These are phyloP conservation scores for Ephialtes manifestator DNA, from an alignment of 2,888 invertebrate genomes.

Conservation along the genomic window DNA sequence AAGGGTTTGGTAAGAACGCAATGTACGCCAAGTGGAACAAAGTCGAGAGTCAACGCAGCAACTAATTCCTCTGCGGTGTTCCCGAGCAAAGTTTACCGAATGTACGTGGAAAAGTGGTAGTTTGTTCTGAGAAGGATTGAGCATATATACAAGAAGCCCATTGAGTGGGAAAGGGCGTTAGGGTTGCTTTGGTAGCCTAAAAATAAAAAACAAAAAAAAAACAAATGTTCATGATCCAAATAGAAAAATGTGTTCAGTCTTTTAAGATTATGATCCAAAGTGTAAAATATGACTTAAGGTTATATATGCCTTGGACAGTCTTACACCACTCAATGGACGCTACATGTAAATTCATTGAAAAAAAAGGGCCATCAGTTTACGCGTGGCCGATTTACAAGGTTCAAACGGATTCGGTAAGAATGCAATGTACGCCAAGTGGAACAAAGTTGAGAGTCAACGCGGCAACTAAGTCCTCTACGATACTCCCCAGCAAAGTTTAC, in stretches of 20 bases:
- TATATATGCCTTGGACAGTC: no score
- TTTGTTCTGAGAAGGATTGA: conserved; percentile 44
- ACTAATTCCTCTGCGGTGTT: conserved; percentile 46
- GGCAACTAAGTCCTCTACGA: conserved; percentile 47
- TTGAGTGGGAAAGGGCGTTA: conserved; percentile 2
- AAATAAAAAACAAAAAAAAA: no score
- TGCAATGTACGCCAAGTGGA: not conserved
- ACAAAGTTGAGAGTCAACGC: conserved; percentile 25
- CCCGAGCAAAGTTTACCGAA: conserved; percentile 49
- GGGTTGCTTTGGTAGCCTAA: conserved; percentile 54
- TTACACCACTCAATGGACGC: no score
- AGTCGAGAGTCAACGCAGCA: conserved; percentile 29
- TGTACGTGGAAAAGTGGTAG: conserved; percentile 51
- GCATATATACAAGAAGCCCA: not conserved
- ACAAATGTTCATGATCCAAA: no score
- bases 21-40: not conserved
- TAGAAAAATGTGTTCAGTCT: no score
- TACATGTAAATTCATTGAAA: no score
- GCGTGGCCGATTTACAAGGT: conserved; percentile 2
- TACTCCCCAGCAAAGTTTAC: conserved; percentile 48
- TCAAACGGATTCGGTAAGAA: conserved; percentile 53
- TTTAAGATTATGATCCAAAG: no score
- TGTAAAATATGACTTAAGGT: no score
- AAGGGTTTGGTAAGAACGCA: conserved; percentile 39
- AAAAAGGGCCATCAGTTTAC: not conserved